A percentile compares a stretch with the other conserved stretches of the same genome.
Evolutionary conservation across 2,888 invertebrate genomes (phyloP).

Genomic region (Lithosia quadra): DNA sequence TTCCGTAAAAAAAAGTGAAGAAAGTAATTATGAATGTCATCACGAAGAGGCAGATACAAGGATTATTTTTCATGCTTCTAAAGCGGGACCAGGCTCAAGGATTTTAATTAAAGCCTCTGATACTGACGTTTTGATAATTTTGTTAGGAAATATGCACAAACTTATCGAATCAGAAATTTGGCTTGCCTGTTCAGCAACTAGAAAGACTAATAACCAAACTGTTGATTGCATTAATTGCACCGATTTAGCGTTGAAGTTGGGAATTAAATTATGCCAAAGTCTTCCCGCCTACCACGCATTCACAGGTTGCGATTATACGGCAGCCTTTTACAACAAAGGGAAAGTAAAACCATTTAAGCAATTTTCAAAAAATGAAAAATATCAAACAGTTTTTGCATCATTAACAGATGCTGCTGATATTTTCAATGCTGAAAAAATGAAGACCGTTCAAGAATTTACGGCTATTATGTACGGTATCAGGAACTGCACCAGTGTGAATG

Average conservation of each 20-base stretch:
- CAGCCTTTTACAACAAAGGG: too few relatives aligned
- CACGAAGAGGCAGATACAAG: too few relatives aligned
- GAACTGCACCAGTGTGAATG: slow-evolving; percentile 32
- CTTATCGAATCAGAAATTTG: slow-evolving; percentile 36
- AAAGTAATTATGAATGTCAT: slow-evolving; percentile 13
- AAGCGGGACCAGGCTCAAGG: slow-evolving; percentile 2
- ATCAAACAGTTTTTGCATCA: slow-evolving; percentile 20
- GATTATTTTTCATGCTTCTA: slow-evolving; percentile 12
- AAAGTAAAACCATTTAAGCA: too few relatives aligned
- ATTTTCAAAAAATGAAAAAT: too few relatives aligned
- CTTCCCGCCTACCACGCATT: too few relatives aligned
- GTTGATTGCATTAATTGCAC: too few relatives aligned
- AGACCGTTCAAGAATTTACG: slow-evolving; percentile 52
- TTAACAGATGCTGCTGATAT: slow-evolving; percentile 14
- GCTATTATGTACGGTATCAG: slow-evolving; percentile 50
- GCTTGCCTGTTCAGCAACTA: too few relatives aligned
- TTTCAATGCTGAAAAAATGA: slow-evolving; percentile 14
- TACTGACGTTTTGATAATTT: slow-evolving; percentile 35
- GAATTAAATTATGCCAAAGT: too few relatives aligned
- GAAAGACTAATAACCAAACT: too few relatives aligned
- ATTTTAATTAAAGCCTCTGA: slow-evolving; percentile 11
- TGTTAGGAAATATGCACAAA: slow-evolving; percentile 51
- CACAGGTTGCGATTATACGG: too few relatives aligned
- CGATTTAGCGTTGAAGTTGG: too few relatives aligned
- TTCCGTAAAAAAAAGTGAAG: slow-evolving; percentile 16